A percentile compares a stretch with the other conserved stretches of the same genome.
phyloP scores from a whole-genome alignment of 1,140 invertebrate genomes.

The Stegodyphus mimosarum region DNA sequence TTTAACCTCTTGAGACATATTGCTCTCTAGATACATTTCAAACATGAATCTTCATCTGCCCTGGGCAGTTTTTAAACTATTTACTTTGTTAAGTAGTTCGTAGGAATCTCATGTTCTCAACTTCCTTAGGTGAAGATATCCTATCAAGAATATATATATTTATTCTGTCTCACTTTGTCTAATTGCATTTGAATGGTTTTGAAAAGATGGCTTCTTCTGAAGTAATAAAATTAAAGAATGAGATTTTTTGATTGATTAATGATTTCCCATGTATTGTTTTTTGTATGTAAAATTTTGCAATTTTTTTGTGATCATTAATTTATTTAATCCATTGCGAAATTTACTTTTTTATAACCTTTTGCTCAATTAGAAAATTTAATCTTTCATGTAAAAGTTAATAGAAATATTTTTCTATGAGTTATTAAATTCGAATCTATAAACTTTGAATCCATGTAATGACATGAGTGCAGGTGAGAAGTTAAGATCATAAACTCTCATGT shows the following conservation, averaged over 20 bases:
- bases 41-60: conserved; percentile 42
- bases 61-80: conserved; percentile 34
- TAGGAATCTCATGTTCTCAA: conserved; percentile 44
- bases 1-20: conserved; percentile 40
- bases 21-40: conserved; percentile 41
- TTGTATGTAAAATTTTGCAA: too few species aligned
- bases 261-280: too few species aligned
- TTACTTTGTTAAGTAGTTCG: conserved; percentile 50
- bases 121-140: conserved; percentile 44
- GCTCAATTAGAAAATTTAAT: background rate
- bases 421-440: background rate
- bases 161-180: conserved; percentile 32
- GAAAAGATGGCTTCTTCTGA: background rate
- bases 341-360: background rate
- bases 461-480: conserved; percentile 7
- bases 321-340: background rate
- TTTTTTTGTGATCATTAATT: too few species aligned
- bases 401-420: conserved; percentile 1
- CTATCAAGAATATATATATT: conserved; percentile 28
- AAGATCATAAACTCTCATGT: conserved; percentile 29
- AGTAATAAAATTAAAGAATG: too few species aligned
- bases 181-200: conserved; percentile 14
- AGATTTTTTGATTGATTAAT: too few species aligned
- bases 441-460: background rate
- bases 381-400: background rate